Conservation (phyloP, 2,888 invertebrate genomes). For the Polyommatus icarus region DNA sequence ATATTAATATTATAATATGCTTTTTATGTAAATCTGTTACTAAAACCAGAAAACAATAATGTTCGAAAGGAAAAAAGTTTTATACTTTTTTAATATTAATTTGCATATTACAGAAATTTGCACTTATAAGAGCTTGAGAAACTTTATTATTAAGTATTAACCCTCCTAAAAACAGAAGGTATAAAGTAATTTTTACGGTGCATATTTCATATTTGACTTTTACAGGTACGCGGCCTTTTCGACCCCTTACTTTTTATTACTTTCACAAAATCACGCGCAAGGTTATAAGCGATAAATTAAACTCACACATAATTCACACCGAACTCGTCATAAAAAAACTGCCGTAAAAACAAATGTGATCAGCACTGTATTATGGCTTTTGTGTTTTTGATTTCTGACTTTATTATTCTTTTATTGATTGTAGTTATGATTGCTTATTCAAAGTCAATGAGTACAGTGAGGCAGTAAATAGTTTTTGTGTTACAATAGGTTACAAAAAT, state of each 20-base stretch:
- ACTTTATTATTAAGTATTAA: neutral
- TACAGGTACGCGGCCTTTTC: conserved; percentile 11
- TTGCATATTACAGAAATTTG: no score
- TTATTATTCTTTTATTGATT: neutral
- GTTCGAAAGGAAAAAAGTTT: no score
- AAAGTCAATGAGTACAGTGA: neutral
- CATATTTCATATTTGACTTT: conserved; percentile 12
- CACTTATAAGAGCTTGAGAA: neutral
- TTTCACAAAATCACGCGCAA: conserved; percentile 3
- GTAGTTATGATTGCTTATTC: neutral
- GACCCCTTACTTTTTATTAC: conserved; percentile 18
- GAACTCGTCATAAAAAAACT: conserved; percentile 8
- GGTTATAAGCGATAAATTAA: conserved; percentile 14
- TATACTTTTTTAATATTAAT: no score
- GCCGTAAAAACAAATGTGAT: conserved; percentile 17
- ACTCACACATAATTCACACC: conserved; percentile 6
- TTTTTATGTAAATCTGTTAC: no score
- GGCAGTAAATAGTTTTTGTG: neutral
- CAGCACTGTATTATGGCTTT: neutral
- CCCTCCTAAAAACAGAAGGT: neutral
- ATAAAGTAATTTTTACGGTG: neutral
- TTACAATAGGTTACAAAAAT: neutral
- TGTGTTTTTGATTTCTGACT: neutral
- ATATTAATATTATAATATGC: no score
- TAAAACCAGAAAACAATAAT: no score